Percentiles rank a stretch among this genome's conserved stretches.
phyloP scores from a whole-genome alignment of 1,140 invertebrate genomes.

The Platyscapa corneri region DNA sequence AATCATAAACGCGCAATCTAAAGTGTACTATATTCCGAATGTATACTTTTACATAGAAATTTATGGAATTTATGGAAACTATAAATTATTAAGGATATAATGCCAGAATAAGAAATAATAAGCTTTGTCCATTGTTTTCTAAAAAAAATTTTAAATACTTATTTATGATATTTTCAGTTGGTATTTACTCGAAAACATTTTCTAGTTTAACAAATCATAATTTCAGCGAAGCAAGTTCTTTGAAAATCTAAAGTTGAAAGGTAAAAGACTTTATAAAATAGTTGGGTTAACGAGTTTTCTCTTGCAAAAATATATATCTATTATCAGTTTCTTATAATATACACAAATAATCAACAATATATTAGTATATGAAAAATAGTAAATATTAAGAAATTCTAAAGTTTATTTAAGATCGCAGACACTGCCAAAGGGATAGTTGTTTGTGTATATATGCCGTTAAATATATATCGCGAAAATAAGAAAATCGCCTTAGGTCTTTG shows the following conservation, averaged over 20 bases:
- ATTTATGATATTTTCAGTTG: no score
- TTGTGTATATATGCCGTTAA: not conserved
- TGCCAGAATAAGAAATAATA: no score
- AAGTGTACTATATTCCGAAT: no score
- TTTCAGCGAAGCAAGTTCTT: not conserved
- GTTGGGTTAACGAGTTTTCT: not conserved
- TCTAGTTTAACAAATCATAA: slow-evolving; percentile 1
- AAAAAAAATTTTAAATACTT: not conserved
- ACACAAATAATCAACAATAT: not conserved
- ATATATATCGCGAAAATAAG: not conserved
- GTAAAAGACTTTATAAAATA: not conserved
- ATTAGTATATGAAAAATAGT: not conserved
- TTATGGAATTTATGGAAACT: no score
- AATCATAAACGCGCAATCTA: no score
- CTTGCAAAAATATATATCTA: slow-evolving; percentile 4
- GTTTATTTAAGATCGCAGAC: slow-evolving; percentile 1
- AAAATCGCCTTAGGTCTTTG: slow-evolving; percentile 10
- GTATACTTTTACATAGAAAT: no score
- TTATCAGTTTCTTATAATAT: not conserved
- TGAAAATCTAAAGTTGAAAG: not conserved
- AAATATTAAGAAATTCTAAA: not conserved
- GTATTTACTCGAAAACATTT: not conserved
- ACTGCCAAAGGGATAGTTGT: not conserved
- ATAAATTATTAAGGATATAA: no score
- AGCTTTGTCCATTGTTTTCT: no score